Evolutionary conservation across 2,113 vertebrate genomes (phyloP), one percentile per base, ranked within the genome.

Genomic region (Atherinomorus stipes): DNA sequence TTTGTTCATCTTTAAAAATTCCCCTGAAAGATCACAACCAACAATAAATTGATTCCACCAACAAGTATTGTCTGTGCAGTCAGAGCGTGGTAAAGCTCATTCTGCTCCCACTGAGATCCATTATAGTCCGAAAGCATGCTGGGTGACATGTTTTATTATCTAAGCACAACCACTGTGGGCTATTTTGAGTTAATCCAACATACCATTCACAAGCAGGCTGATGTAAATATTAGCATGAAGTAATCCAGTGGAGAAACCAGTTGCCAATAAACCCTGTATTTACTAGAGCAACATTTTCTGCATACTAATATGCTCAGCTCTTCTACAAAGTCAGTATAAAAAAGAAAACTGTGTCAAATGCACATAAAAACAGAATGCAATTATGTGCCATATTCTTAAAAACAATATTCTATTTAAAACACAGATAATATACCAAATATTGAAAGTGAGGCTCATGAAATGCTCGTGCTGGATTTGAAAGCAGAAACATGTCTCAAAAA

Each of bases 131-230:
- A 44, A 42, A 44, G 19, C 38, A 25, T 4, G 13, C 38, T 25
- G 37, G 40, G 22, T 21, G 22, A 58, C 56, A 38, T 13, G 31
- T 58, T 58, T 58, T 38, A 38, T 34, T 38, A 58, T 58, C 56
- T 21, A 58, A 58, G 28, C 54, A 57, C 18, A 57, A 34, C 56
- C 31, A 38, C 34, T n/a, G 19, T 21, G 56, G 11, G 11, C 22
- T 58, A 58, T 58, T 58, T 58, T 61, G 22, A 44, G 37, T 25
- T 44, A 61, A 61, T 61, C 58, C 58, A 25, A 44, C 21, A 25
- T 42, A 16, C 16, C 40, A 3, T 37, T 57, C 28, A 37, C 54
- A 57, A 21, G 34, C 28, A 16, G 34, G n/a, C 21, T 40, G 57
- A 71, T 76, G 40, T 47, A 47, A 47, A 47, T 47, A n/a, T 19